Evolutionary conservation across 2,797 vertebrate species (phyloP).

Genomic region (Betta splendens): DNA sequence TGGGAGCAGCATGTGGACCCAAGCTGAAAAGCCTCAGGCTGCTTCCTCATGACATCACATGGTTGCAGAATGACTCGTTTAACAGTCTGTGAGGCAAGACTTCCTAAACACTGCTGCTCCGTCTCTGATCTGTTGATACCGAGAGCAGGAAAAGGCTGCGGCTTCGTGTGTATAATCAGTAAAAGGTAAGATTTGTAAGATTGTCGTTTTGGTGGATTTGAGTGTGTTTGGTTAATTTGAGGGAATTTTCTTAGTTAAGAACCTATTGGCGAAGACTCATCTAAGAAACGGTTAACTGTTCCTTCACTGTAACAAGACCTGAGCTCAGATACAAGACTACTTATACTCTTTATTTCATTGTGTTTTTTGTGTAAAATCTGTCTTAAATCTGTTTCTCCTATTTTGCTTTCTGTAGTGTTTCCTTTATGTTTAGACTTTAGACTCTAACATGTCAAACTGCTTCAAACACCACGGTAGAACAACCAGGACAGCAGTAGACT

Average conservation of each 20-base stretch:
- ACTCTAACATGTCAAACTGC: neutral
- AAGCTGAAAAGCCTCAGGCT: constrained; percentile 56
- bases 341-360: neutral
- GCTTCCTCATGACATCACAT: constrained; percentile 81
- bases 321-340: no score
- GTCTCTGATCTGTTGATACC: constrained; percentile 22
- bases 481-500: no score
- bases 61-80: constrained; percentile 74
- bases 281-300: neutral
- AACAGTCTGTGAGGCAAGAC: constrained; percentile 58
- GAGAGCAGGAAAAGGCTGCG: constrained; percentile 12
- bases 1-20: constrained; percentile 12
- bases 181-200: constrained; percentile 58
- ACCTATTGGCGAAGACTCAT: neutral
- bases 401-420: neutral
- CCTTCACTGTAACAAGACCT: neutral
- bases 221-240: no score
- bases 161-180: neutral
- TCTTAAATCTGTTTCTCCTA: neutral
- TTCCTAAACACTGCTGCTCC: constrained; percentile 43
- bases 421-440: neutral
- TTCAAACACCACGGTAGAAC: neutral
- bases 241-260: no score
- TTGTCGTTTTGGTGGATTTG: no score
- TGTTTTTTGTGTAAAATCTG: neutral